Conservation (phyloP, 2,888 invertebrate genomes). For the Toxonevra muliebris region DNA sequence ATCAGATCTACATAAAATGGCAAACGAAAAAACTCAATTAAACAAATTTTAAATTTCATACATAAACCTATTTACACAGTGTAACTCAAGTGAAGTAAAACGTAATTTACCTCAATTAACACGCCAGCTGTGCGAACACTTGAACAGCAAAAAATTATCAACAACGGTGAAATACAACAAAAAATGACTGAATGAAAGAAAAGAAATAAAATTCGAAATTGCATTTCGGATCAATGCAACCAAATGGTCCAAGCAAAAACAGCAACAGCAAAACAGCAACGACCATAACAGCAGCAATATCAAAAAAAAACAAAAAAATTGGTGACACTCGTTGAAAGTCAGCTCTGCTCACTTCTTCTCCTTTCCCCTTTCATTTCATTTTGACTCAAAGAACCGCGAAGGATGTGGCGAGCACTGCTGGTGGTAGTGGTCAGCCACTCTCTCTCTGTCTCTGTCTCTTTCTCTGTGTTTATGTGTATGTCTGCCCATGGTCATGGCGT, state of each 20-base stretch:
- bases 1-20: too few species aligned
- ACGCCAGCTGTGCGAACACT: constrained; percentile 4
- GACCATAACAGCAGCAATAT: neutral
- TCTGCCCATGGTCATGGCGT: constrained; percentile 17
- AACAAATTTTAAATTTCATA: constrained; percentile 41
- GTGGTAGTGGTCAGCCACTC: too few species aligned
- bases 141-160: too few species aligned
- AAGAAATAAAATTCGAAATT: constrained; percentile 17
- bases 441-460: too few species aligned
- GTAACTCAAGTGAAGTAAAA: neutral
- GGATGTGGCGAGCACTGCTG: too few species aligned
- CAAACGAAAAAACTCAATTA: neutral
- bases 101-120: constrained; percentile 32
- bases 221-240: constrained; percentile 16
- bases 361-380: neutral
- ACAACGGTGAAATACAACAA: constrained; percentile 6
- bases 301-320: constrained; percentile 14
- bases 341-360: constrained; percentile 11
- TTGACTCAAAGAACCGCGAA: too few species aligned
- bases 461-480: too few species aligned
- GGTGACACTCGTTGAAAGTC: constrained; percentile 29
- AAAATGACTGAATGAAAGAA: neutral
- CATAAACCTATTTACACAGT: constrained; percentile 36
- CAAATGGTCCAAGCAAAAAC: neutral
- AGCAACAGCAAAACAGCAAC: neutral